Conservation (phyloP, 2,888 invertebrate genomes). For the Camptogramma bilineatum region DNA sequence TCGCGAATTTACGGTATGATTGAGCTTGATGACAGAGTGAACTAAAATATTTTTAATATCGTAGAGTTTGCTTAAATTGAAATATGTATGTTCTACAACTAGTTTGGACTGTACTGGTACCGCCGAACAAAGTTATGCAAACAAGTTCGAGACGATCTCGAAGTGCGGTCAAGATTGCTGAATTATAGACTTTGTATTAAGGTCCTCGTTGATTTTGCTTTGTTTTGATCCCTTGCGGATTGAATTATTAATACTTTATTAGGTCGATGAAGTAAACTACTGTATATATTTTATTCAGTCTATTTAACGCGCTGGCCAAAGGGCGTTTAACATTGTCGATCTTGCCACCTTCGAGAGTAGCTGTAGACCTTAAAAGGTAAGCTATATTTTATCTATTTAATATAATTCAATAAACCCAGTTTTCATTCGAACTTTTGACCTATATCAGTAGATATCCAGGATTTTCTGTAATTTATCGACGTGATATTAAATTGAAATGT, state of each 20-base stretch:
- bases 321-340: too few relatives aligned
- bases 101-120: conserved; percentile 32
- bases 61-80: background rate
- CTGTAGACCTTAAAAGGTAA: too few relatives aligned
- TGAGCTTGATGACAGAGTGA: background rate
- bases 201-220: conserved; percentile 32
- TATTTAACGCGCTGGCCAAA: too few relatives aligned
- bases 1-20: too few relatives aligned
- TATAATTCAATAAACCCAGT: background rate
- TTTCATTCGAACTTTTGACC: background rate
- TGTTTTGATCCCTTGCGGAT: conserved; percentile 39
- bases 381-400: background rate
- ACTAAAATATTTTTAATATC: background rate
- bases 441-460: background rate
- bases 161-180: conserved; percentile 43
- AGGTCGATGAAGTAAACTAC: background rate
- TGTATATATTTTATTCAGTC: background rate
- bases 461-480: background rate
- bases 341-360: too few relatives aligned
- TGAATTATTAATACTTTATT: conserved; percentile 34
- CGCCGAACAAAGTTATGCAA: conserved; percentile 45
- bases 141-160: conserved; percentile 42
- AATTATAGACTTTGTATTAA: conserved; percentile 42
- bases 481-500: conserved; percentile 15
- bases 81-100: background rate